A percentile compares a stretch with the other conserved stretches of the same genome.
Conservation (phyloP, 30 jellyfish, hydroid and myxozoan genomes). For the Phacellophora camtschatica region DNA sequence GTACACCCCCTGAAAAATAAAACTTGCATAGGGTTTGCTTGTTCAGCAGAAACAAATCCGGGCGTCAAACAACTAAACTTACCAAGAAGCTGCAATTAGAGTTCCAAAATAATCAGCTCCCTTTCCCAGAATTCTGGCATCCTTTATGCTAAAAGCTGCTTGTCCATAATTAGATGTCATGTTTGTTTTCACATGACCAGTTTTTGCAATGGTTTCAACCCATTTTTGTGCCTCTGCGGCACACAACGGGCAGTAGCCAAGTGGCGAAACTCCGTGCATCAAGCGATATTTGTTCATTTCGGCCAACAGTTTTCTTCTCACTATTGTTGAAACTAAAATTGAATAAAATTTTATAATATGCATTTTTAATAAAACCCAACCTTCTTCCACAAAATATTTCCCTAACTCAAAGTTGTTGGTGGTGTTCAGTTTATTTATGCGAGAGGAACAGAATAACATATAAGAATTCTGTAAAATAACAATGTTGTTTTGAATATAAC, state of each 20-base stretch:
- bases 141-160: slow-evolving; percentile 78
- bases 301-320: slow-evolving; percentile 82
- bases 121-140: slow-evolving; percentile 64
- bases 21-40: too few relatives aligned
- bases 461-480: not conserved
- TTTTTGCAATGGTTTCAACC: slow-evolving; percentile 74
- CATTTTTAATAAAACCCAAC: too few relatives aligned
- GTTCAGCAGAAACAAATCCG: too few relatives aligned
- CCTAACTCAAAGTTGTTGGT: too few relatives aligned
- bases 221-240: slow-evolving; percentile 86
- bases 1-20: too few relatives aligned
- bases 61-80: too few relatives aligned
- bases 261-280: slow-evolving; percentile 97
- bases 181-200: slow-evolving; percentile 81
- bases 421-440: too few relatives aligned
- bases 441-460: too few relatives aligned
- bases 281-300: slow-evolving; percentile 92
- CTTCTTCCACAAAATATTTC: not conserved
- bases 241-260: slow-evolving; percentile 93
- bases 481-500: not conserved
- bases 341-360: not conserved
- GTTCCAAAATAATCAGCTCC: slow-evolving; percentile 98
- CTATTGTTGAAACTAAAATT: slow-evolving; percentile 62
- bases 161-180: slow-evolving; percentile 85
- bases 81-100: slow-evolving; percentile 93